Conservation (phyloP, 2,797 vertebrate genomes). For the Cephalopachus bancanus region DNA sequence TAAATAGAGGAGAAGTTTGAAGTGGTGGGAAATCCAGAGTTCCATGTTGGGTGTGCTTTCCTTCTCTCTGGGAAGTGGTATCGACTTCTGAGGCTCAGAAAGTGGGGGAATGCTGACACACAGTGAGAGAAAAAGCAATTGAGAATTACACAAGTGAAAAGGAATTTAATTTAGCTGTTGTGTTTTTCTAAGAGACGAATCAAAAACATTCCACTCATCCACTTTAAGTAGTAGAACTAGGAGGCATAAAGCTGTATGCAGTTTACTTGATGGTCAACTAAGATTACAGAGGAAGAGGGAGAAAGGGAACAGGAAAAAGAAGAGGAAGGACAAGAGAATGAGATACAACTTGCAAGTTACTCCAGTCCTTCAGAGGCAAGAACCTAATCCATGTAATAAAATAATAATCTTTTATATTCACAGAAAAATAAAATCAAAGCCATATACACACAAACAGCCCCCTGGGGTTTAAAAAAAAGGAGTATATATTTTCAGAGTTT, state of each 20-base stretch:
- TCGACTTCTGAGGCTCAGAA: slow-evolving; percentile 51
- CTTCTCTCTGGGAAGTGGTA: slow-evolving; percentile 71
- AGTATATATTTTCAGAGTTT: slow-evolving; percentile 10
- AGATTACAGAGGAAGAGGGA: slow-evolving; percentile 39
- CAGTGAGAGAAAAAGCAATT: slow-evolving; percentile 70
- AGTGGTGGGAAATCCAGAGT: slow-evolving; percentile 74
- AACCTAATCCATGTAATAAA: background rate
- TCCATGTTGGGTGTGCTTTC: slow-evolving; percentile 65
- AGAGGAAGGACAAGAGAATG: background rate
- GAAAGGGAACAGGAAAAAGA: slow-evolving; percentile 8
- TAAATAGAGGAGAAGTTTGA: slow-evolving; percentile 74
- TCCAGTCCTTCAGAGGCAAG: slow-evolving; percentile 1
- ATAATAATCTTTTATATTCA: slow-evolving; percentile 35
- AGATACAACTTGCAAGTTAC: background rate
- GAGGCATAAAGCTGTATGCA: slow-evolving; percentile 34
- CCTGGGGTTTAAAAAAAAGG: background rate
- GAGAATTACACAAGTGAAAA: slow-evolving; percentile 68
- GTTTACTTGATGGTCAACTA: slow-evolving; percentile 15
- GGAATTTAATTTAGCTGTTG: slow-evolving; percentile 70
- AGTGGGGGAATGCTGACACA: slow-evolving; percentile 36
- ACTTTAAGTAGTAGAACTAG: slow-evolving; percentile 64
- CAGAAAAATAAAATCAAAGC: slow-evolving; percentile 33
- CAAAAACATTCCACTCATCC: slow-evolving; percentile 57
- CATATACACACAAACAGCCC: background rate
- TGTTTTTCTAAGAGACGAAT: slow-evolving; percentile 70